These are phyloP conservation scores for Heteromormyrus szaboi DNA, from an alignment of 2,797 vertebrate genomes.

Conservation along the genomic window DNA sequence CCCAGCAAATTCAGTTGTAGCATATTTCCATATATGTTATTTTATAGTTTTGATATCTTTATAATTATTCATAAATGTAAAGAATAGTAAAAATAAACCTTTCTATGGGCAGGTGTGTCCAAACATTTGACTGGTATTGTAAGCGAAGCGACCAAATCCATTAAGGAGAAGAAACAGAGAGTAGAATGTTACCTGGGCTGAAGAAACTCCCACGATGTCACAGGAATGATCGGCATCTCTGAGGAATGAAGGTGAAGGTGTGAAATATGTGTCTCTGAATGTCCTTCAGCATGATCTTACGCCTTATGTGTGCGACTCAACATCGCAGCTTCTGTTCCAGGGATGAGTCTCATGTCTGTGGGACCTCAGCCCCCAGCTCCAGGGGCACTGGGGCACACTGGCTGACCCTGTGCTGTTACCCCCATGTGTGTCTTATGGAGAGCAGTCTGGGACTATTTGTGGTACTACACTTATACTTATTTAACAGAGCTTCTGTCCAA, in stretches of 20 bases:
- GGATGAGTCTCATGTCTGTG: not conserved
- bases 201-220: not conserved
- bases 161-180: not conserved
- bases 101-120: not conserved
- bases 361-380: not conserved
- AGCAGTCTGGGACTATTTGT: not conserved
- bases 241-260: not conserved
- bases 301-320: not conserved
- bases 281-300: not conserved
- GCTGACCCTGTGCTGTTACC: not conserved
- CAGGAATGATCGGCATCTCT: not conserved
- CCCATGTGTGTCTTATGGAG: not conserved
- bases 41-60: not conserved
- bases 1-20: not conserved
- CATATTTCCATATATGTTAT: not conserved
- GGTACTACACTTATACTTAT: not conserved
- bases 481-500: not conserved
- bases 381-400: not conserved
- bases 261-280: not conserved
- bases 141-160: not conserved
- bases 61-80: not conserved
- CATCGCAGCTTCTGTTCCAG: not conserved
- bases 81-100: not conserved
- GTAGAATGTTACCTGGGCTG: not conserved
- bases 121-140: not conserved